A percentile compares a stretch with the other conserved stretches of the same genome.
Evolutionary conservation across 2,113 vertebrate genomes (phyloP).

Genomic region (Telmatochromis brachygnathus): DNA sequence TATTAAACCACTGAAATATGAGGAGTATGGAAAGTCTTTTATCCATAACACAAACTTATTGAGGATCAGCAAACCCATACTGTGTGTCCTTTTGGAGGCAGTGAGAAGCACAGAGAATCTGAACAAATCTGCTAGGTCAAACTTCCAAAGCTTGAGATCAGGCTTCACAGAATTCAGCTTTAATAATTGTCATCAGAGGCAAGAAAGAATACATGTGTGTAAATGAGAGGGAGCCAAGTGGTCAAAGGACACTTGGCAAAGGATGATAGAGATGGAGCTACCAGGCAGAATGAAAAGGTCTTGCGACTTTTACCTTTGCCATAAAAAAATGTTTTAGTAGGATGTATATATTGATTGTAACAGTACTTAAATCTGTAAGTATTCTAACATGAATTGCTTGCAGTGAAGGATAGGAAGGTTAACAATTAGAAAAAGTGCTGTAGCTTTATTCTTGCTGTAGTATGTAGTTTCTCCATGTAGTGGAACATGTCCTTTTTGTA

Average conservation of each 20-base stretch:
- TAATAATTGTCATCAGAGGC: background rate
- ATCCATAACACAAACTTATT: background rate
- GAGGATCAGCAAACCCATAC: background rate
- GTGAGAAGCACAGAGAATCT: background rate
- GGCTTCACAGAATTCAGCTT: background rate
- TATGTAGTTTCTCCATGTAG: background rate
- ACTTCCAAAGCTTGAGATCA: background rate
- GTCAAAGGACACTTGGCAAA: background rate
- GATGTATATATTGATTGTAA: background rate
- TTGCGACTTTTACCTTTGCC: background rate
- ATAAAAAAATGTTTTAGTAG: background rate
- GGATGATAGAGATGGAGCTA: background rate
- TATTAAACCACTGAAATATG: background rate
- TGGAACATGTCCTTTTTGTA: background rate
- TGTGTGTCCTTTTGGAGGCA: background rate
- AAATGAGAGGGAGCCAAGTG: background rate
- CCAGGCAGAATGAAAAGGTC: background rate
- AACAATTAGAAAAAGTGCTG: background rate
- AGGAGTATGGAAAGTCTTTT: background rate
- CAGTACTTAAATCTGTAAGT: background rate
- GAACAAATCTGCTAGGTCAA: background rate
- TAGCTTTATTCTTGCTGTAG: background rate
- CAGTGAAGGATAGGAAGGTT: background rate
- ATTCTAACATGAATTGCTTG: background rate
- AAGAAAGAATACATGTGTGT: background rate